Evolutionary conservation across 2,113 vertebrate species (phyloP), one percentile per base, ranked within the genome.

Genomic region (Corydoras maculifer): DNA sequence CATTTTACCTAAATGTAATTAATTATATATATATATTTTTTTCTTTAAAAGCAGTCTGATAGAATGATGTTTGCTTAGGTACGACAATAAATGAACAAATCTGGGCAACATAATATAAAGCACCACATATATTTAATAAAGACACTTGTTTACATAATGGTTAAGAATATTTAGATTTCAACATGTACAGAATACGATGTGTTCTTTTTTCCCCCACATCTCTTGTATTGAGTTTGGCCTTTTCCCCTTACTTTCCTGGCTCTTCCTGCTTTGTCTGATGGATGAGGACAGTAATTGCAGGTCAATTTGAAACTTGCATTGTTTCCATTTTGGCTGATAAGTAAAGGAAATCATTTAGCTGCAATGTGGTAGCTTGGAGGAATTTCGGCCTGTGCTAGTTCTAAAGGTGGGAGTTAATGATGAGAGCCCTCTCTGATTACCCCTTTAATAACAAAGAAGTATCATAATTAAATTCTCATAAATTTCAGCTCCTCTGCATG

Each of bases 381-480:
- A 72, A 81, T 86, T 85, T 82, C 77, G 58, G 70, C 64, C 59
- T 68, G 75, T 70, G 72, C 79, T 79, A 60, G 68, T 80, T 82
- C 80, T 84, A 87, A 89, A 87, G 85, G 84, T 87, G 84, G 80
- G 81, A 84, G 79, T 82, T 85, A 82, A 83, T 86, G 83, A 88
- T 87, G 85, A 88, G 86, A 84, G 85, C 82, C 81, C 86, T 75
- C 80, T 83, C 81, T 86, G 84, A 90, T 90, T 87, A 88, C 75
- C 62, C 60, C 63, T 86, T 88, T 88, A 87, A 87, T 88, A 88
- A 90, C 84, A 81, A 78, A 88, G 84, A 82, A 65, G 65, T 88
- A 84, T 86, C 83, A 82, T 88, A 88, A 90, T 91, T 91, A 91
- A 86, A 90, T 87, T 87, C 79, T 78, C 82, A 89, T 90, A 84